phyloP scores from a whole-genome alignment of 2,888 invertebrate genomes.

The Cephus nigrinus region DNA sequence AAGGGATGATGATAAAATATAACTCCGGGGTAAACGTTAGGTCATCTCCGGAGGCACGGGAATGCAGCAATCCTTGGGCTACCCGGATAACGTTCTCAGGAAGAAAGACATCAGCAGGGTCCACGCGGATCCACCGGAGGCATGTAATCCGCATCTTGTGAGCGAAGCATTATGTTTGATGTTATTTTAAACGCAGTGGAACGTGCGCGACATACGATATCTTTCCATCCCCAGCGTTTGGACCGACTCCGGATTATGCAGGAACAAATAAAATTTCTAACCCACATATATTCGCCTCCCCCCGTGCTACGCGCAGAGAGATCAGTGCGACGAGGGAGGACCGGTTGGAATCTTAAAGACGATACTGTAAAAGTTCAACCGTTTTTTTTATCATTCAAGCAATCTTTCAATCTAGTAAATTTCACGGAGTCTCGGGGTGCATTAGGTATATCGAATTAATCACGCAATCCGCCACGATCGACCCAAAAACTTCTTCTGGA shows the following conservation, averaged over 20 bases:
- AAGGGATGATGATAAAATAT: not conserved
- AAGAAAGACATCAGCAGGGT: conserved; percentile 28
- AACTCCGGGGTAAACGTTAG: not conserved
- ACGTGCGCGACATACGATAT: conserved; percentile 34
- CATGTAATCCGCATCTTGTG: conserved; percentile 20
- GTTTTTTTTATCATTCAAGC: not conserved
- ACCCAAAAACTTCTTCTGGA: not conserved
- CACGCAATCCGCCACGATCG: not conserved
- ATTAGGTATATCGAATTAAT: not conserved
- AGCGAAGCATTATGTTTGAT: conserved; percentile 45
- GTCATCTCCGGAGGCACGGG: conserved; percentile 14
- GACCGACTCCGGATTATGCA: conserved; percentile 13
- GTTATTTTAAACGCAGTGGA: conserved; percentile 42
- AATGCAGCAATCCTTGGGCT: not conserved
- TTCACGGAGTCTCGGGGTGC: not conserved
- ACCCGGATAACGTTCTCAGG: not conserved
- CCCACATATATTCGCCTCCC: not conserved
- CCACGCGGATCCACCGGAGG: conserved; percentile 12
- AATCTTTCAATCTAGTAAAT: not conserved
- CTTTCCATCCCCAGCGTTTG: conserved; percentile 17
- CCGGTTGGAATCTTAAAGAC: not conserved
- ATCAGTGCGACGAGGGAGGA: not conserved
- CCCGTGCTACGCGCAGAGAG: too few relatives aligned
- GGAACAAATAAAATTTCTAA: conserved; percentile 26
- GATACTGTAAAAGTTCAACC: not conserved